phyloP scores from a whole-genome alignment of 2,888 invertebrate species.

The Rhagonycha lutea region DNA sequence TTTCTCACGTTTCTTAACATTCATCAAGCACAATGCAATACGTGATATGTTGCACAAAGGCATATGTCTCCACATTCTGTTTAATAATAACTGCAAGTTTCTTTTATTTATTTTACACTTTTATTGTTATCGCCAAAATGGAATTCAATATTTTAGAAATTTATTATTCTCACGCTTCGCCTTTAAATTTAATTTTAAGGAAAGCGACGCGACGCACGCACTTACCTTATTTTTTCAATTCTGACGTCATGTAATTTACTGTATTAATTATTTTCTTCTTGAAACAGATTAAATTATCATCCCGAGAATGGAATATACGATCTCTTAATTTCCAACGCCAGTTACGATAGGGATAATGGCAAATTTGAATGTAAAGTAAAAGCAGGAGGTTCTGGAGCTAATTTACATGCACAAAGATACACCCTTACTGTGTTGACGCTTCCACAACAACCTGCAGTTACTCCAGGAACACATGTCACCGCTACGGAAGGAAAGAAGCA shows the following conservation, averaged over 20 bases:
- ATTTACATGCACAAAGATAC: constrained; percentile 82
- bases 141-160: constrained; percentile 18
- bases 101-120: constrained; percentile 8
- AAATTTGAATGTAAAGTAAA: constrained; percentile 89
- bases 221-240: not conserved
- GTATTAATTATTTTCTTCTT: constrained; percentile 11
- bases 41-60: constrained; percentile 25
- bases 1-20: constrained; percentile 34
- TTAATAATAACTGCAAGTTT: constrained; percentile 15
- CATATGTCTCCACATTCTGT: constrained; percentile 8
- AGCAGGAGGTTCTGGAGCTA: constrained; percentile 80
- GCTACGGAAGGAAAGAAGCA: constrained; percentile 81
- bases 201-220: not conserved
- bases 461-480: constrained; percentile 74
- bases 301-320: constrained; percentile 86
- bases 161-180: not conserved
- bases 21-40: constrained; percentile 32
- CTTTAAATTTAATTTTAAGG: not conserved
- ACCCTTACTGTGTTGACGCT: constrained; percentile 83
- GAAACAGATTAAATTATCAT: constrained; percentile 72
- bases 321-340: constrained; percentile 84
- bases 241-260: not conserved
- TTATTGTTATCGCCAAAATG: constrained; percentile 3
- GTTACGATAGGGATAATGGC: constrained; percentile 89
- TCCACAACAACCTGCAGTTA: constrained; percentile 79